A percentile compares a stretch with the other conserved stretches of the same genome.
Evolutionary conservation across 2,888 invertebrate species (phyloP).

Genomic region (Drosophila affinis): DNA sequence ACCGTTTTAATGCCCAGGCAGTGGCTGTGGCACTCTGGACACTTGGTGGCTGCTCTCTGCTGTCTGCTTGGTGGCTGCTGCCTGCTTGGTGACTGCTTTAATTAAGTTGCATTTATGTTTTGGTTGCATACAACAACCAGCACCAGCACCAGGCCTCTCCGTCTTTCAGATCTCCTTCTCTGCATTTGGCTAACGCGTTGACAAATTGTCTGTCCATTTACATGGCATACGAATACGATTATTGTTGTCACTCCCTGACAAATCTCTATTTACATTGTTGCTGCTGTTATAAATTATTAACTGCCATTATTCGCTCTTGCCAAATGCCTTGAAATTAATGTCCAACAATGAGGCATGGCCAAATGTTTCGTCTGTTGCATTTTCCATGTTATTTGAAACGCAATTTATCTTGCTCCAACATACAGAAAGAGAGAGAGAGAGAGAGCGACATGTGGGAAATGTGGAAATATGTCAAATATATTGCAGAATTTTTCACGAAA

Average conservation of each 20-base stretch:
- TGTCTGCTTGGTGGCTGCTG: conserved; percentile 41
- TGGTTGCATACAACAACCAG: conserved; percentile 49
- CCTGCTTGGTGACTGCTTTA: conserved; percentile 55
- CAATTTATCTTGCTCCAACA: conserved; percentile 60
- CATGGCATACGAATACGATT: conserved; percentile 53
- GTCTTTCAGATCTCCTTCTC: conserved; percentile 22
- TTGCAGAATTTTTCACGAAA: conserved; percentile 48
- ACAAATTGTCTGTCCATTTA: conserved; percentile 70
- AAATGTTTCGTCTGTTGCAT: conserved; percentile 57
- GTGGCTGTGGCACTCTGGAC: neutral
- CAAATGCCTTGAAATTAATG: conserved; percentile 58
- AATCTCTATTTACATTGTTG: conserved; percentile 69
- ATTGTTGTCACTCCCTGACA: conserved; percentile 57
- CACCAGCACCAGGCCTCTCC: neutral
- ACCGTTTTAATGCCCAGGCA: conserved; percentile 58
- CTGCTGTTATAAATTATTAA: conserved; percentile 61
- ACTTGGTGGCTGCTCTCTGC: conserved; percentile 17
- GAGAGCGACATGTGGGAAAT: conserved; percentile 27
- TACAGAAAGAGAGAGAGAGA: neutral
- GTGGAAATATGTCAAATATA: conserved; percentile 40
- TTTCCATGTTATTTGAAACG: conserved; percentile 59
- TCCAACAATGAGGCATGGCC: conserved; percentile 47
- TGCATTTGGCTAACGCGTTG: conserved; percentile 41
- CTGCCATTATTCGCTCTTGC: conserved; percentile 53
- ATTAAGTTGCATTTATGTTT: conserved; percentile 77